These are phyloP conservation scores for Myiagra hebetior DNA, from an alignment of 2,113 vertebrate species.

Conservation along the genomic window DNA sequence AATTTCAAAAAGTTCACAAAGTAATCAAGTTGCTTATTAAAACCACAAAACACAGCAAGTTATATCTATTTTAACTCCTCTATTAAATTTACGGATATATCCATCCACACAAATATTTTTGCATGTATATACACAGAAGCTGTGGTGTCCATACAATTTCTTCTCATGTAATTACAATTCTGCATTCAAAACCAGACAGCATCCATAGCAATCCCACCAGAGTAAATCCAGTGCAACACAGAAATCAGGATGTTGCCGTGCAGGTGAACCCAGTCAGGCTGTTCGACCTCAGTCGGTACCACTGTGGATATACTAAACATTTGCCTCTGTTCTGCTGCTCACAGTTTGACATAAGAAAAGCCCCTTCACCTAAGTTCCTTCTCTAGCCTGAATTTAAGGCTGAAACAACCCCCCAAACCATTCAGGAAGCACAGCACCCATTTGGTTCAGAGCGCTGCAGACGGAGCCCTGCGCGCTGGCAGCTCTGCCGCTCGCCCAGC, in stretches of 20 bases:
- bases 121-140: not conserved
- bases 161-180: not conserved
- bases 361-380: not conserved
- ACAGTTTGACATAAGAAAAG: not conserved
- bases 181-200: not conserved
- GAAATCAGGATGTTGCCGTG: not conserved
- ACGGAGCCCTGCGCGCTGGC: rapidly evolving
- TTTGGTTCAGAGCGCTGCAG: not conserved
- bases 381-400: not conserved
- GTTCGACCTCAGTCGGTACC: not conserved
- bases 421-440: not conserved
- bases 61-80: not conserved
- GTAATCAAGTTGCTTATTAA: not conserved
- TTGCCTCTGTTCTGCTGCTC: not conserved
- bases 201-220: not conserved
- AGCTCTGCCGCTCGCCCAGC: not conserved
- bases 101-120: not conserved
- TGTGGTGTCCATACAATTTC: not conserved
- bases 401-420: not conserved
- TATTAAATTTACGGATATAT: not conserved
- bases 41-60: not conserved
- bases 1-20: not conserved
- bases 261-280: not conserved
- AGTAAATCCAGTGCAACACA: not conserved
- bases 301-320: rapidly evolving